Conservation (phyloP, 2,888 invertebrate species). For the Eristalinus sepulchralis region DNA sequence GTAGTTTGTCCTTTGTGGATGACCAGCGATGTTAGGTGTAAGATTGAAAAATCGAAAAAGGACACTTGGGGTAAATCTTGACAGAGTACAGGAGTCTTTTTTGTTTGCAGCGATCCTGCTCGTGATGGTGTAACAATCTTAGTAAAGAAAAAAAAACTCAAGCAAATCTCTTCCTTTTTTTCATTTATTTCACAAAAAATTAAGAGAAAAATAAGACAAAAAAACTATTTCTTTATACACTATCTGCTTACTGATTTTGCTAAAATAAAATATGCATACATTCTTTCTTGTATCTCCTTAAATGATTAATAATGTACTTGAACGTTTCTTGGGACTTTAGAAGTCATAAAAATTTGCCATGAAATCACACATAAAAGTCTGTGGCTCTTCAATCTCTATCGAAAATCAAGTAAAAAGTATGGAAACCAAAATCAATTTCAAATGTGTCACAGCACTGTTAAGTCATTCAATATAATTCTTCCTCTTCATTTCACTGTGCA, state of each 20-base stretch:
- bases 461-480: too few species aligned
- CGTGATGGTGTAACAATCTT: too few species aligned
- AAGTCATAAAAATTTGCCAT: conserved; percentile 32
- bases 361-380: conserved; percentile 21
- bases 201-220: not conserved
- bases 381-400: not conserved
- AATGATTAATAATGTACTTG: conserved; percentile 23
- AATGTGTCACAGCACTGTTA: conserved; percentile 62
- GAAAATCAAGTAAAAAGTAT: conserved; percentile 6
- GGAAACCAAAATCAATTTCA: conserved; percentile 48
- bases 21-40: too few species aligned
- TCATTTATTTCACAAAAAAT: conserved; percentile 33
- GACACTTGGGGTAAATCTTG: too few species aligned
- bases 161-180: conserved; percentile 1
- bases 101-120: too few species aligned
- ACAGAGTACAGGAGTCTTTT: too few species aligned
- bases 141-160: not conserved
- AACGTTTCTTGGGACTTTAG: conserved; percentile 45
- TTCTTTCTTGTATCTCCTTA: conserved; percentile 1
- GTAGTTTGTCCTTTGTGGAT: too few species aligned
- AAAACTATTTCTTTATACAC: conserved; percentile 11
- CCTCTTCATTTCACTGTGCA: conserved; percentile 32
- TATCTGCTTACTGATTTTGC: conserved; percentile 40
- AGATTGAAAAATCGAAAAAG: too few species aligned
- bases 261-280: conserved; percentile 19